A percentile compares a stretch with the other conserved stretches of the same genome.
Conservation (phyloP, 2,888 invertebrate genomes). For the Elmis aenea region DNA sequence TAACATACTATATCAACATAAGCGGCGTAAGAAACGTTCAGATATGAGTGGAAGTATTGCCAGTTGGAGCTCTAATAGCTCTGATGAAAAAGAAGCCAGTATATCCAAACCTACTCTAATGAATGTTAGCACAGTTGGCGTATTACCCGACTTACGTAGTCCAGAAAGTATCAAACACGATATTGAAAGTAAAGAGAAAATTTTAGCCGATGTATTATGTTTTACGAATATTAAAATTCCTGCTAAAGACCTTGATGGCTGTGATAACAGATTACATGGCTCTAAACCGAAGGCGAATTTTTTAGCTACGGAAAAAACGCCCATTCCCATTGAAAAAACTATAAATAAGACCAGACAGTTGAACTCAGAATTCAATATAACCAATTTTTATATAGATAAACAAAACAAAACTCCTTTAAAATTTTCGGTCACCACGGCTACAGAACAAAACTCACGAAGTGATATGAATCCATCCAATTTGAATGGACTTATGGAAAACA, state of each 20-base stretch:
- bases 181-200: slow-evolving; percentile 70
- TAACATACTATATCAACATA: slow-evolving; percentile 62
- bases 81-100: slow-evolving; percentile 34
- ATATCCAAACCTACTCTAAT: slow-evolving; percentile 45
- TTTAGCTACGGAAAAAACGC: neutral
- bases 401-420: neutral
- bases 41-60: slow-evolving; percentile 25
- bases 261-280: no score
- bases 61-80: slow-evolving; percentile 38
- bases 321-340: neutral
- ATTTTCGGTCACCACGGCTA: neutral
- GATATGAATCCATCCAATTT: no score
- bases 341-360: neutral
- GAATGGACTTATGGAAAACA: no score
- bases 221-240: slow-evolving; percentile 48
- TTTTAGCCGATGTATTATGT: slow-evolving; percentile 62
- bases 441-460: neutral
- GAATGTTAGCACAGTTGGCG: slow-evolving; percentile 48
- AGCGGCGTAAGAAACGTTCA: slow-evolving; percentile 46
- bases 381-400: no score
- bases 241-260: slow-evolving; percentile 11
- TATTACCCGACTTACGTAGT: slow-evolving; percentile 54
- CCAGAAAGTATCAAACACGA: slow-evolving; percentile 64
- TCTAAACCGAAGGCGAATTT: neutral
- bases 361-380: no score